Base-by-base conservation (phyloP, 2,888 invertebrate genomes). In the Caenorhabditis japonica region DNA sequence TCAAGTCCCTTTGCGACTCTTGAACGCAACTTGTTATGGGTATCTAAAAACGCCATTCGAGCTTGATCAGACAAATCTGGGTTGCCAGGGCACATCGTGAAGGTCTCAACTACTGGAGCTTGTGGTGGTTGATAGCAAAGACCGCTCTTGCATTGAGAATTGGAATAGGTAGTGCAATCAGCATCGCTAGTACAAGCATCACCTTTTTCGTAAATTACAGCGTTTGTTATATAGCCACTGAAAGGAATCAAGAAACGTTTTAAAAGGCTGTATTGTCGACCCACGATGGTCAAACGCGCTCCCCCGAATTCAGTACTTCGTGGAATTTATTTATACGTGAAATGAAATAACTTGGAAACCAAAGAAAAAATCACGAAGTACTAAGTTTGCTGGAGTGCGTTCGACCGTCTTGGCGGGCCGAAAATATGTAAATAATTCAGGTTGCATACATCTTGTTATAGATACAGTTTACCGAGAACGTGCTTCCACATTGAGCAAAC, bases 201-300 rank as follows among this genome's bases (percentile, higher is more conserved):
- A 34, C 79, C 79, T 15, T 66, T 61, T 33, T 79, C 71, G 62
- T 77, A 79, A 23, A 77, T 64, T 19, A 68, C 38, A 10, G 60
- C 41, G 30, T 64, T 62, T 10, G 77, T 49, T 33, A 52, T 52
- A 55, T 77, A 76, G 4, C 76, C 77, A n/a, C 77, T 76, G 49
- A 59, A 77, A 51, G 49, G 23, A 19, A 56, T 27, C n/a, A 2
- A n/a, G 41, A 19, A 1, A 12, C 15, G 10, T 12, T 17, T 13
- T 1, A 12, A n/a, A n/a, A n/a, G n/a, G n/a, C n/a, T n/a, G n/a
- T n/a, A n/a, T n/a, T n/a, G n/a, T n/a, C n/a, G n/a, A n/a, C n/a
- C n/a, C n/a, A n/a, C n/a, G n/a, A n/a, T n/a, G n/a, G n/a, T n/a
- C n/a, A n/a, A n/a, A n/a, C n/a, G n/a, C n/a, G n/a, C n/a, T n/a